Conservation (phyloP, 1,140 invertebrate species). For the Chionoecetes opilio region DNA sequence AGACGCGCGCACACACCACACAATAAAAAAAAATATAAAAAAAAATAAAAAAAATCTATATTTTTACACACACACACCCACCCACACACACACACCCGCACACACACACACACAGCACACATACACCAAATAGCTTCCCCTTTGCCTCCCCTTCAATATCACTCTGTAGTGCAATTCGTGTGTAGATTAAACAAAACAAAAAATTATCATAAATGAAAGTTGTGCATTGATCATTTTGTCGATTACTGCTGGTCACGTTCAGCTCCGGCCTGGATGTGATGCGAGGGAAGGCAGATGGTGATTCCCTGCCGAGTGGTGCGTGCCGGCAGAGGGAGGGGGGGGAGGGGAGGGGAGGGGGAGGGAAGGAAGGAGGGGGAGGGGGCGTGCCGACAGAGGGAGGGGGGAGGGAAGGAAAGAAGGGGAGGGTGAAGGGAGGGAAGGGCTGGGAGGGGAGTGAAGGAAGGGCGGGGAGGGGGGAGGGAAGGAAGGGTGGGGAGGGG, state of each 20-base stretch:
- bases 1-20: not conserved
- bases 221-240: not conserved
- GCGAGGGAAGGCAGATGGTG: slow-evolving; percentile 3
- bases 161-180: slow-evolving; percentile 2
- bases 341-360: not conserved
- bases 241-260: slow-evolving; percentile 3
- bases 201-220: not conserved
- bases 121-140: not conserved
- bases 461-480: too few relatives aligned
- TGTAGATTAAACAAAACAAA: not conserved
- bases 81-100: not conserved
- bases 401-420: too few relatives aligned
- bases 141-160: slow-evolving; percentile 17
- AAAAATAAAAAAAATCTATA: not conserved
- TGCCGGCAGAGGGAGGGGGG: not conserved
- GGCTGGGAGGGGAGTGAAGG: too few relatives aligned
- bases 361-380: not conserved
- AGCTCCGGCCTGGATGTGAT: not conserved
- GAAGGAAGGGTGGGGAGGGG: too few relatives aligned
- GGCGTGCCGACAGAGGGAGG: too few relatives aligned
- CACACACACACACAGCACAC: not conserved
- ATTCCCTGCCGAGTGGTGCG: slow-evolving; percentile 2
- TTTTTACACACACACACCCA: not conserved
- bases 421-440: too few relatives aligned
- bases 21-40: not conserved